Evolutionary conservation across 2,888 invertebrate genomes (phyloP), one percentile per base, ranked within the genome.

Genomic region (Spodoptera picta): DNA sequence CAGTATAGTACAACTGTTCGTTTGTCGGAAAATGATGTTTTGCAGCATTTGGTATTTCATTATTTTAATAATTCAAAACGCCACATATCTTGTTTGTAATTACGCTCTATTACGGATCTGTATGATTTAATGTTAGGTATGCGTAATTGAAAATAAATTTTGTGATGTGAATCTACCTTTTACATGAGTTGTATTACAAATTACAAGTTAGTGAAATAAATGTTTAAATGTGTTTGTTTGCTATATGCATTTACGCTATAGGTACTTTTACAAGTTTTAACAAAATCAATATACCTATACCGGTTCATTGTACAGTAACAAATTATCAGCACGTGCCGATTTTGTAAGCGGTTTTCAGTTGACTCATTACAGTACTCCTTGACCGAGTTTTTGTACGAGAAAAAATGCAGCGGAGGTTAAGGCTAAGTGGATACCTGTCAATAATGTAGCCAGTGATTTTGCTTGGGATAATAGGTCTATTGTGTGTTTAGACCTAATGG

Each of bases 341-440:
- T 55, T 63, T 53, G 42, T 45, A 52, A 53, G 43, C 11, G 6
- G 51, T 75, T 71, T 72, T 76, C 71, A 72, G 59, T 50, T 75
- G 59, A 60, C 59, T 75, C 59, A 76, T 71, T 76, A 70, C 72
- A 57, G 53, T 54, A 48, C 19, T 53, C 71, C 76, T 65, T 72
- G 71, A 60, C 77, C 67, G 57, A 65, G 66, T 59, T 72, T 60
- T 57, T 36, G 53, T 58, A 57, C 54, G 56, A 71, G 36, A 47
- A 65, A 71, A 66, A 61, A 75, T 60, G 44, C 53, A 57, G n/a
- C 24, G 6, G 58, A 75, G 76, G 56, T 75, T 45, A 75, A 60
- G 65, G 59, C 47, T 53, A 27, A 54, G 42, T 44, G 44, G 42
- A 52, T 14, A 46, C 46, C 44, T 55, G 59, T 59, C 52, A 56